Conservation (phyloP, 2,797 vertebrate species). For the Dallia pectoralis region DNA sequence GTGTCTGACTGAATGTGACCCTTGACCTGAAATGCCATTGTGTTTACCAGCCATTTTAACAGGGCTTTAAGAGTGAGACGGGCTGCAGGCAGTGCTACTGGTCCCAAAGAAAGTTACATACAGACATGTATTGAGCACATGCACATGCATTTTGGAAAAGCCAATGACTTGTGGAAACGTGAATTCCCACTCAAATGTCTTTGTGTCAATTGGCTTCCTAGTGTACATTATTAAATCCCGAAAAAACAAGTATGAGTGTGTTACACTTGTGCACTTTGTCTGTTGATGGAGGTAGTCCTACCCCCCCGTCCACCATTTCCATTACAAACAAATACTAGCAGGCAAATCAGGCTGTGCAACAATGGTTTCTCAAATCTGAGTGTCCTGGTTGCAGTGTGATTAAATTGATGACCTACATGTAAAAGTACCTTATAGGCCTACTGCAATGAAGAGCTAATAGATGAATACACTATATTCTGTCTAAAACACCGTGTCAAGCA, state of each 20-base stretch:
- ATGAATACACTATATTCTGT: no score
- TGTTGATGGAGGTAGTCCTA: not conserved
- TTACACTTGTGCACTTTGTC: not conserved
- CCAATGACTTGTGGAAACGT: not conserved
- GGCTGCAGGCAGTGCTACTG: not conserved
- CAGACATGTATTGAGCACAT: not conserved
- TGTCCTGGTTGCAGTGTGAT: not conserved
- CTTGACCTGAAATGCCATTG: not conserved
- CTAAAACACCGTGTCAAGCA: no score
- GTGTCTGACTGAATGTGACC: not conserved
- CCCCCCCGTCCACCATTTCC: not conserved
- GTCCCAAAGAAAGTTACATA: not conserved
- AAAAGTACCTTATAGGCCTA: not conserved
- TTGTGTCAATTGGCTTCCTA: not conserved
- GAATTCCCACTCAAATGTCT: not conserved
- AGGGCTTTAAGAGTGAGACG: not conserved
- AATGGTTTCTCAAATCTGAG: not conserved
- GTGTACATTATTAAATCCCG: not conserved
- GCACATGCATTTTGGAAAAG: not conserved
- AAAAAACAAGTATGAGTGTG: not conserved
- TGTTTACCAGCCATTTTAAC: not conserved
- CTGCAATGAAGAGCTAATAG: not conserved
- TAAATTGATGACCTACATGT: not conserved
- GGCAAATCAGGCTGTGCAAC: not conserved
- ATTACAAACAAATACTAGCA: not conserved